A percentile compares a stretch with the other conserved stretches of the same genome.
Evolutionary conservation across 2,888 invertebrate species (phyloP).

Genomic region (Malacosoma neustria): DNA sequence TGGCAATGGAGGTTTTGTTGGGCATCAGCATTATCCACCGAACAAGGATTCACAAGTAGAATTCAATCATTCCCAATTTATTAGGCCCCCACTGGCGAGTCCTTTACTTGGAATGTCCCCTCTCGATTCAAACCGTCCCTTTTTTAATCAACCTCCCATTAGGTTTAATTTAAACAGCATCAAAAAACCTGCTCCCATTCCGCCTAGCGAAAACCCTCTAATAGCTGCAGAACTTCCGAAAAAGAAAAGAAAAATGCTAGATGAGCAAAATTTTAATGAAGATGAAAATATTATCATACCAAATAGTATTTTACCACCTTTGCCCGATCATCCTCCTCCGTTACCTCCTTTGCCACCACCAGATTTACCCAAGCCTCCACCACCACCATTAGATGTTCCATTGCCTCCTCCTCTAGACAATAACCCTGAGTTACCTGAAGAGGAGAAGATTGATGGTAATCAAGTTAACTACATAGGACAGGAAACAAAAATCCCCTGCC

Average conservation of each 20-base stretch:
- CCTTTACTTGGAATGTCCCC: constrained; percentile 64
- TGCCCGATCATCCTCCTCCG: constrained; percentile 72
- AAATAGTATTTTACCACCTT: constrained; percentile 54
- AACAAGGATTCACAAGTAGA: constrained; percentile 38
- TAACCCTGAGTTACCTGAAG: constrained; percentile 50
- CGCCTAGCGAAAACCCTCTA: constrained; percentile 55
- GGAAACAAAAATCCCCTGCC: constrained; percentile 36
- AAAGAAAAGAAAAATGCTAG: constrained; percentile 83
- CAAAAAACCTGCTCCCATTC: constrained; percentile 51
- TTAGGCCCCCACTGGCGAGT: constrained; percentile 46
- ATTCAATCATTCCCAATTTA: constrained; percentile 39
- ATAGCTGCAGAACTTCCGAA: constrained; percentile 69
- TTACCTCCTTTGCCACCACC: constrained; percentile 70
- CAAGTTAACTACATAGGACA: constrained; percentile 25
- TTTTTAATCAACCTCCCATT: constrained; percentile 59
- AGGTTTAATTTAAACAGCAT: constrained; percentile 61
- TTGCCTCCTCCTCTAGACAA: constrained; percentile 62
- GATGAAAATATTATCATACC: constrained; percentile 41
- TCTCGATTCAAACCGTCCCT: constrained; percentile 53
- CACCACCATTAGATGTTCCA: constrained; percentile 44
- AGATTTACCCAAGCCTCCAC: constrained; percentile 44
- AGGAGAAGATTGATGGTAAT: constrained; percentile 21
- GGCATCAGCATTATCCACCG: constrained; percentile 44
- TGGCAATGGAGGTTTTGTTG: constrained; percentile 35
- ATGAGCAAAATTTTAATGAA: constrained; percentile 72